A percentile compares a stretch with the other conserved stretches of the same genome.
Evolutionary conservation across 1,140 invertebrate genomes (phyloP).

Genomic region (Stratiolaelaps scimitus): DNA sequence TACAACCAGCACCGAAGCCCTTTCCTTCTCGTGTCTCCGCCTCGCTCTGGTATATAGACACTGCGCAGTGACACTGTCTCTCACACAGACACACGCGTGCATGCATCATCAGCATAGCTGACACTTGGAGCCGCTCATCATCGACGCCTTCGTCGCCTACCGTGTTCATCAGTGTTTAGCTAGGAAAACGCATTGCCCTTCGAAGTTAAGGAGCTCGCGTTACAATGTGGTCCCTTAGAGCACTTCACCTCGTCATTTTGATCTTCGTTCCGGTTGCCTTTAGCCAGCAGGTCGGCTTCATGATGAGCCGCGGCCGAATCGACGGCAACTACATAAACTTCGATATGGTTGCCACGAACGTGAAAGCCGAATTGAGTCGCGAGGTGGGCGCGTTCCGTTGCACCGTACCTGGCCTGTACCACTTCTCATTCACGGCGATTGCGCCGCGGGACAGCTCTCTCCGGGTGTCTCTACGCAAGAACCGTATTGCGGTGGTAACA

Average conservation of each 20-base stretch:
- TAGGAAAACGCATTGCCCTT: no score
- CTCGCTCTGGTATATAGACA: no score
- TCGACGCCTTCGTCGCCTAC: no score
- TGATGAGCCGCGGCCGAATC: neutral
- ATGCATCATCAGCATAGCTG: no score
- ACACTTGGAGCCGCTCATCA: no score
- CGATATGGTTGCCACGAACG: neutral
- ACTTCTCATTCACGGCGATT: constrained; percentile 29
- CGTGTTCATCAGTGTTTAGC: no score
- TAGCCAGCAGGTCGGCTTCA: constrained; percentile 15
- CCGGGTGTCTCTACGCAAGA: constrained; percentile 29
- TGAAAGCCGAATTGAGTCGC: neutral
- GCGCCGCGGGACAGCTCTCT: constrained; percentile 19
- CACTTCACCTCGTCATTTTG: neutral
- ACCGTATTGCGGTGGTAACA: constrained; percentile 30
- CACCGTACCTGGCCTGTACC: constrained; percentile 32
- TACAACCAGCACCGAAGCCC: no score
- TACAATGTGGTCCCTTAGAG: neutral
- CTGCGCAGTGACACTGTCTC: no score
- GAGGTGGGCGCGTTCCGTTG: constrained; percentile 31
- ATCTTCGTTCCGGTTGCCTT: neutral
- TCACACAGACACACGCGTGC: no score
- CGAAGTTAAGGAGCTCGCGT: neutral
- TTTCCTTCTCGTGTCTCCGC: no score
- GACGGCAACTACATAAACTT: constrained; percentile 2